These are phyloP conservation scores for Drosophila recens DNA, from an alignment of 2,888 invertebrate species.

Conservation along the genomic window DNA sequence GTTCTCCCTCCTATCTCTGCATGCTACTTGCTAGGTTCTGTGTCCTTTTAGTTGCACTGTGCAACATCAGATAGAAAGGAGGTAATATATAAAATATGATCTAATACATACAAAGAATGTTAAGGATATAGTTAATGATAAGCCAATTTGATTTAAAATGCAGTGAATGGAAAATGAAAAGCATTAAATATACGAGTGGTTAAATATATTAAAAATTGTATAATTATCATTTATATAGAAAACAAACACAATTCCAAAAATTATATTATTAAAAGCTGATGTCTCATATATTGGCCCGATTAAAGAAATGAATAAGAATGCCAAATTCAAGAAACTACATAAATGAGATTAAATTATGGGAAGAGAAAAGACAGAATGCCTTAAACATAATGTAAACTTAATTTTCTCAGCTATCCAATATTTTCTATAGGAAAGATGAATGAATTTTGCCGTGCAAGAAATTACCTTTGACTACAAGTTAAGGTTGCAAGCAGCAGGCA, in stretches of 20 bases:
- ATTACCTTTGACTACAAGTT: not conserved
- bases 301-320: too few relatives aligned
- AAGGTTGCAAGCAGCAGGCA: not conserved
- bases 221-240: not conserved
- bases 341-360: too few relatives aligned
- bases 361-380: too few relatives aligned
- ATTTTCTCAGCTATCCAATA: too few relatives aligned
- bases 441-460: not conserved
- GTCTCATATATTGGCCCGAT: too few relatives aligned
- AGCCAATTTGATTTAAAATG: not conserved
- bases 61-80: conserved; percentile 8
- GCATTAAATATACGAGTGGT: not conserved
- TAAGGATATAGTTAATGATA: not conserved
- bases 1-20: conserved; percentile 16
- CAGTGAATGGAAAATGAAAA: not conserved
- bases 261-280: too few relatives aligned
- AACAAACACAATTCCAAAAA: not conserved
- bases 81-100: not conserved
- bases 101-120: not conserved
- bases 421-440: too few relatives aligned
- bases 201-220: not conserved
- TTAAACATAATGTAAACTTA: too few relatives aligned
- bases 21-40: conserved; percentile 11
- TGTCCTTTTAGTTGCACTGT: conserved; percentile 26
- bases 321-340: too few relatives aligned